These are phyloP conservation scores for Camponotus pennsylvanicus DNA, from an alignment of 1,140 invertebrate species.

Conservation along the genomic window DNA sequence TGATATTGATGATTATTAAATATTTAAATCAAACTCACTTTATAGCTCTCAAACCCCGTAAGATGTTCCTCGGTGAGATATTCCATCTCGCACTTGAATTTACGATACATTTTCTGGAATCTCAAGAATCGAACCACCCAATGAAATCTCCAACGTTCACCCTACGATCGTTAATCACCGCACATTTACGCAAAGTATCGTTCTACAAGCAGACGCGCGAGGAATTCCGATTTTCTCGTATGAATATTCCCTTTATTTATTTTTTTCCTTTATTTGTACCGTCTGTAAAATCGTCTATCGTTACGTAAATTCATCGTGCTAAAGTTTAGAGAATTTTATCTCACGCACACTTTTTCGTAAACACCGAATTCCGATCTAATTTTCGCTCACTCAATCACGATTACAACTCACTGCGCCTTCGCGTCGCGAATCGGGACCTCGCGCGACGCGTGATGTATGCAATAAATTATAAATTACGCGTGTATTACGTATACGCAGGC, in stretches of 20 bases:
- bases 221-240: background rate
- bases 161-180: background rate
- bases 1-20: background rate
- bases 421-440: background rate
- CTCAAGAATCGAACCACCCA: background rate
- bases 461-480: background rate
- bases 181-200: background rate
- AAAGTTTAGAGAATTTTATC: background rate
- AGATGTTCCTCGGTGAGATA: conserved; percentile 94
- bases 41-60: conserved; percentile 96
- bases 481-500: conserved; percentile 24
- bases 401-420: background rate
- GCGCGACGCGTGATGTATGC: background rate
- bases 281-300: background rate
- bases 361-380: background rate
- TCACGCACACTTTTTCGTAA: background rate
- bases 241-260: background rate
- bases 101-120: conserved; percentile 66
- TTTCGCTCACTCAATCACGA: too few relatives aligned
- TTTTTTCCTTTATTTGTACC: background rate
- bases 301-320: background rate
- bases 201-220: too few relatives aligned
- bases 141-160: background rate
- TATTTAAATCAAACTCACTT: conserved; percentile 87
- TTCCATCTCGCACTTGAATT: conserved; percentile 88